These are phyloP conservation scores for Drosophila takahashii DNA, from an alignment of 1,140 invertebrate genomes.

Conservation along the genomic window DNA sequence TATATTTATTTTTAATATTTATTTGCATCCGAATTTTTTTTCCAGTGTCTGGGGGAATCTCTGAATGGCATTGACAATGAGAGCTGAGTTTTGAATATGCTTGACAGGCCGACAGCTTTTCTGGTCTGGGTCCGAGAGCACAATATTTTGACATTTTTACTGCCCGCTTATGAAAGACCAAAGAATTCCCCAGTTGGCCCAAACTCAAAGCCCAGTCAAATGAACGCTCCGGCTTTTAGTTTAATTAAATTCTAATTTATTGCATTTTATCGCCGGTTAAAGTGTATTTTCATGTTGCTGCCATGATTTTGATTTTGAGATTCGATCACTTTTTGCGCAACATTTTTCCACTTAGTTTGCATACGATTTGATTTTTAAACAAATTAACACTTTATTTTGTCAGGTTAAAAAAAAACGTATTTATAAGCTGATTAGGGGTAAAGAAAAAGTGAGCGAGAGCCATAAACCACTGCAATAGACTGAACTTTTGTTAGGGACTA, in stretches of 20 bases:
- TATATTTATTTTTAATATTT: neutral
- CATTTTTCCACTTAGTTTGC: slow-evolving; percentile 31
- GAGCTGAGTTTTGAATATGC: slow-evolving; percentile 60
- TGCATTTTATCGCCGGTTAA: slow-evolving; percentile 69
- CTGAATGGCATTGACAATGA: slow-evolving; percentile 61
- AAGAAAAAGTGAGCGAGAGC: slow-evolving; percentile 4
- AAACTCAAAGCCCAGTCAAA: slow-evolving; percentile 38
- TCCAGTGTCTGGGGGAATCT: slow-evolving; percentile 18
- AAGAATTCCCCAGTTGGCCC: slow-evolving; percentile 63
- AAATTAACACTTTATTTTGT: slow-evolving; percentile 79
- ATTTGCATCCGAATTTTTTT: neutral
- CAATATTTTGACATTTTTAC: slow-evolving; percentile 82
- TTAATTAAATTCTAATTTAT: slow-evolving; percentile 83
- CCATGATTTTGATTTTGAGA: slow-evolving; percentile 31
- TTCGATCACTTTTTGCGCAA: slow-evolving; percentile 57
- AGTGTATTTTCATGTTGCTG: slow-evolving; percentile 75
- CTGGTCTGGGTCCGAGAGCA: slow-evolving; percentile 38
- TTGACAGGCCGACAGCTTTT: slow-evolving; percentile 76
- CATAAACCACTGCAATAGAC: slow-evolving; percentile 9
- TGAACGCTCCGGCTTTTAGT: slow-evolving; percentile 57
- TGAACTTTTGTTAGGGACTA: slow-evolving; percentile 36
- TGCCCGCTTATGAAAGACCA: slow-evolving; percentile 72
- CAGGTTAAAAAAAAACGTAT: slow-evolving; percentile 12
- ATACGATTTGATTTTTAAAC: slow-evolving; percentile 54
- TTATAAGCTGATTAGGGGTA: slow-evolving; percentile 46